These are phyloP conservation scores for Brachymystax lenok DNA, from an alignment of 2,797 vertebrate genomes.

Conservation along the genomic window DNA sequence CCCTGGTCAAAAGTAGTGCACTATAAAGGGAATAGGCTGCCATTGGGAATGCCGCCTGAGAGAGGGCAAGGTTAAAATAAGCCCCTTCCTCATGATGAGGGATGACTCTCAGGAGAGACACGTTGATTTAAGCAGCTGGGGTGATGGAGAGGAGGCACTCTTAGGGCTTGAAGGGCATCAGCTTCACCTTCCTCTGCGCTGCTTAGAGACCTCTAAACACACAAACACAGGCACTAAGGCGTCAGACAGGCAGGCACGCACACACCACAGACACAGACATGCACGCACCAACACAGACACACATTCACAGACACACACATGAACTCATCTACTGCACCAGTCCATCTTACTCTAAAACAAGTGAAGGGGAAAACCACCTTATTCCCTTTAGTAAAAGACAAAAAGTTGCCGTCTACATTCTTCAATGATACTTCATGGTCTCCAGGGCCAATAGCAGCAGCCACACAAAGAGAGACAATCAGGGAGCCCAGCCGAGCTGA, in stretches of 20 bases:
- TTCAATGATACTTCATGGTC: slow-evolving; percentile 6
- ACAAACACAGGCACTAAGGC: neutral
- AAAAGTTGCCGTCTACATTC: slow-evolving; percentile 1
- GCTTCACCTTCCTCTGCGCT: neutral
- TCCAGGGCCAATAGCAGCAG: slow-evolving; percentile 29
- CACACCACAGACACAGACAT: neutral
- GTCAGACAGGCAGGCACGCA: neutral
- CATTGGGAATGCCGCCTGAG: neutral
- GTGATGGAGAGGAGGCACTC: neutral
- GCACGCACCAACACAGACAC: neutral
- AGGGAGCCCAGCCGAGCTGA: slow-evolving; percentile 33
- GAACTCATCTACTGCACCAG: neutral
- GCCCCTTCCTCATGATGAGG: neutral
- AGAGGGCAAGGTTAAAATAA: neutral
- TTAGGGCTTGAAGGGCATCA: slow-evolving; percentile 1
- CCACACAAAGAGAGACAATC: slow-evolving; percentile 45
- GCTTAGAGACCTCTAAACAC: neutral
- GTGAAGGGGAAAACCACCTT: slow-evolving; percentile 21
- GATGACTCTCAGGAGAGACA: slow-evolving; percentile 3
- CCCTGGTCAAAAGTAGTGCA: neutral
- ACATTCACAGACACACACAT: neutral
- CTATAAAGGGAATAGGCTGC: neutral
- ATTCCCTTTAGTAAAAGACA: slow-evolving; percentile 3
- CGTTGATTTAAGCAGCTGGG: neutral
- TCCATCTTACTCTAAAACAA: slow-evolving; percentile 1